Conservation (phyloP, 2,113 vertebrate species). For the Tragulus kanchil region DNA sequence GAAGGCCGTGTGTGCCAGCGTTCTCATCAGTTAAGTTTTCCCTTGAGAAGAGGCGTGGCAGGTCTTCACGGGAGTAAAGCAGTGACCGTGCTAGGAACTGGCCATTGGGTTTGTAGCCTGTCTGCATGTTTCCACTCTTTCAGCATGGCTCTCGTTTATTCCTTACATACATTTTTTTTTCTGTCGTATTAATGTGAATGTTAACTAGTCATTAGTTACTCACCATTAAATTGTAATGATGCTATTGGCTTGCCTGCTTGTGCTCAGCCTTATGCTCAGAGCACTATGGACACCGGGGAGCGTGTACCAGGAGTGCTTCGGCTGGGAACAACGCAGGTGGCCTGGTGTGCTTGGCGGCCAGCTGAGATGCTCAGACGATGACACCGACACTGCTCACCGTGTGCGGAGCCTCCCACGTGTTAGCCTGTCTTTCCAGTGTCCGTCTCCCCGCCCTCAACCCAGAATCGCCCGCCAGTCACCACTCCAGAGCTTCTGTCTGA, state of each 20-base stretch:
- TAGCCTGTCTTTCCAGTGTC: not conserved
- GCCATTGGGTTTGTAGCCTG: not conserved
- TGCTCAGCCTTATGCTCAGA: not conserved
- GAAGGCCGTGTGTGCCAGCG: not conserved
- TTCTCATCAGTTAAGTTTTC: not conserved
- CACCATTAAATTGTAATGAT: not conserved
- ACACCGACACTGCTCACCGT: not conserved
- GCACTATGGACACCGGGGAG: not conserved
- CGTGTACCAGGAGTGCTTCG: not conserved
- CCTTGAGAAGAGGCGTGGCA: fast-evolving
- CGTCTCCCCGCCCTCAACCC: not conserved
- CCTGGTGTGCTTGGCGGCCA: no score
- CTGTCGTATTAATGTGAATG: not conserved
- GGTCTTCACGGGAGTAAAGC: not conserved
- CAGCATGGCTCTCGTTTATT: not conserved
- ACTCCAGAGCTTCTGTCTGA: not conserved
- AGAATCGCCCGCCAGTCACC: not conserved
- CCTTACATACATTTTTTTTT: not conserved
- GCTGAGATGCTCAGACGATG: not conserved
- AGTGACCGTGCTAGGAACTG: not conserved
- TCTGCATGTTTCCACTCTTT: not conserved
- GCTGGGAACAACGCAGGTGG: not conserved
- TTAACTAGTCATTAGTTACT: not conserved
- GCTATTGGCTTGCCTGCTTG: not conserved
- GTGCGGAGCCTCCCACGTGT: fast-evolving